Evolutionary conservation across 2,113 vertebrate species (phyloP).

Genomic region (Chaetodon trifascialis): DNA sequence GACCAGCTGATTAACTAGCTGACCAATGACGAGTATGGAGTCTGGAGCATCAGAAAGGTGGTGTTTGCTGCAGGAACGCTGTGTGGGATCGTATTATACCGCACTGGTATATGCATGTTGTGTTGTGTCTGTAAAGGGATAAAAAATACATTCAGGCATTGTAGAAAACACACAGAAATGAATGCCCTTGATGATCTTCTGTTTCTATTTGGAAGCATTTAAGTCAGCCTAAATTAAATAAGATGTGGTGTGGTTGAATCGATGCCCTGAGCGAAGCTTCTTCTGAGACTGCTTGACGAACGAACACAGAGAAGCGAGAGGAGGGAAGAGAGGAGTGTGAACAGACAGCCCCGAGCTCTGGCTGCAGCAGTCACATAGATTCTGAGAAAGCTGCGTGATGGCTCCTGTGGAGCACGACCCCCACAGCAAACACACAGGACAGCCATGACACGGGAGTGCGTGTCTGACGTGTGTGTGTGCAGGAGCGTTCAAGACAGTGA

Average conservation of each 20-base stretch:
- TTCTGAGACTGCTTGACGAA: conserved; percentile 17
- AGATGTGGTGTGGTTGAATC: conserved; percentile 12
- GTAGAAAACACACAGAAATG: background rate
- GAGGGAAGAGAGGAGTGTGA: conserved; percentile 61
- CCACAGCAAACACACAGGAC: conserved; percentile 48
- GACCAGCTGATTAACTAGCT: too few relatives aligned
- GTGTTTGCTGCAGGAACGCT: too few relatives aligned
- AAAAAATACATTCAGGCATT: background rate
- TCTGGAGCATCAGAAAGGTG: background rate
- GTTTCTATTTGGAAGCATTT: background rate
- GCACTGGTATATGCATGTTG: background rate
- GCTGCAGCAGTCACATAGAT: conserved; percentile 79
- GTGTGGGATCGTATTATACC: background rate
- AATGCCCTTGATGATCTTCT: background rate
- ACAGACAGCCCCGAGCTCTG: conserved; percentile 67
- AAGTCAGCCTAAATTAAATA: conserved; percentile 16
- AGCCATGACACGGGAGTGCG: conserved; percentile 26
- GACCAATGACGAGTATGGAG: background rate
- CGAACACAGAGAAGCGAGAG: conserved; percentile 21
- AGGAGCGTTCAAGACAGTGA: conserved; percentile 16
- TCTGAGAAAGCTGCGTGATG: conserved; percentile 68
- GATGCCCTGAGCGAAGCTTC: conserved; percentile 22
- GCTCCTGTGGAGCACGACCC: conserved; percentile 52
- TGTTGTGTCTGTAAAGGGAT: background rate
- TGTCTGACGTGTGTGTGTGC: conserved; percentile 27